phyloP scores from a whole-genome alignment of 2,797 vertebrate genomes.

The Hozukius guyotensis region DNA sequence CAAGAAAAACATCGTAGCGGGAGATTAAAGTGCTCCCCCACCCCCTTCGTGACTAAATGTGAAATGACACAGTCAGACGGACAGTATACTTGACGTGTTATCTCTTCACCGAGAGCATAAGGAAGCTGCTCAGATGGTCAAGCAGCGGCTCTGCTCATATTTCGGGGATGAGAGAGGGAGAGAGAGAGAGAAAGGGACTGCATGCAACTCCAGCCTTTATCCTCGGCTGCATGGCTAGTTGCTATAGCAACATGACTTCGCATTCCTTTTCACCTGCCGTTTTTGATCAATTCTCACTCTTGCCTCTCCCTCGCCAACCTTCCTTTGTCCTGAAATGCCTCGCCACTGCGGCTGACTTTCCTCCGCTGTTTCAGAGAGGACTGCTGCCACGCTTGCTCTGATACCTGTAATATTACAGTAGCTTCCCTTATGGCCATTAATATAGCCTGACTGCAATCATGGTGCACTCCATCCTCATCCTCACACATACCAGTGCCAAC shows the following conservation, averaged over 20 bases:
- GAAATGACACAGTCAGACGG: constrained; percentile 57
- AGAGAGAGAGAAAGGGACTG: constrained; percentile 39
- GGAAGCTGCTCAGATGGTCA: constrained; percentile 68
- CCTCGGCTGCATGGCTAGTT: constrained; percentile 75
- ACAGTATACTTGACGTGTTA: constrained; percentile 52
- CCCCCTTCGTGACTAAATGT: constrained; percentile 24
- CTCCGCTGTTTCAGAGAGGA: constrained; percentile 22
- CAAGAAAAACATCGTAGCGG: constrained; percentile 23
- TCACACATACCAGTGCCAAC: not conserved
- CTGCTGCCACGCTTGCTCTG: constrained; percentile 7
- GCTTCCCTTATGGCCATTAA: constrained; percentile 10
- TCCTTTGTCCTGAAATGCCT: constrained; percentile 70
- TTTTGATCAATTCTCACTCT: constrained; percentile 77
- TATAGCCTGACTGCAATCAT: constrained; percentile 6
- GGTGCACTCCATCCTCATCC: not conserved
- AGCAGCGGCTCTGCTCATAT: constrained; percentile 42
- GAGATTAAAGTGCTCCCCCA: constrained; percentile 45
- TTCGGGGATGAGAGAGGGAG: constrained; percentile 25
- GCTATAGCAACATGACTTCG: constrained; percentile 82
- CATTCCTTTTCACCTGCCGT: constrained; percentile 81
- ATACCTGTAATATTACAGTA: not conserved
- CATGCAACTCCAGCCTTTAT: constrained; percentile 67
- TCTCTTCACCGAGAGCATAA: constrained; percentile 58
- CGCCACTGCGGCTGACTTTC: constrained; percentile 49
- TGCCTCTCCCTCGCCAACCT: constrained; percentile 54